Evolutionary conservation across 2,113 vertebrate species (phyloP), one percentile per base, ranked within the genome.

Genomic region (Salvator merianae): DNA sequence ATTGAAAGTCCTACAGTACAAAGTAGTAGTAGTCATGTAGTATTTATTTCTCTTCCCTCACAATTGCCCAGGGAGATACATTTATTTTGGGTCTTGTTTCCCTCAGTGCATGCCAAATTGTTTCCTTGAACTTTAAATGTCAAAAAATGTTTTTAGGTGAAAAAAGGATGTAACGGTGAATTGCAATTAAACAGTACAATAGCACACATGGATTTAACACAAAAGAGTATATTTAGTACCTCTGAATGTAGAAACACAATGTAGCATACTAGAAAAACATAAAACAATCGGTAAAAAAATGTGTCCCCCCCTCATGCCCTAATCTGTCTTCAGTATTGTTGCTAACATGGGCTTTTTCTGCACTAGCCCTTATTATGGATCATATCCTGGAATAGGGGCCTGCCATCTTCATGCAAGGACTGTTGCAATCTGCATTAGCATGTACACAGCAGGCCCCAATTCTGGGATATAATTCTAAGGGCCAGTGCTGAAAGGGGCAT

Each of bases 121-220:
- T 50, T 34, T 83, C 66, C 75, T 80, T 82, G 86, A 91, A 79
- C 82, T 93, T 93, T 92, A 91, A 93, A 93, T 88, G 83, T 81
- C 88, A 93, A 86, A 89, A n/a, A 91, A 59, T 79, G 71, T 53
- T 68, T 72, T 75, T 82, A 83, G 20, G 28, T 9, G 24, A 28
- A 13, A 20, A 5, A 12, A 38, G 55, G 70, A 4, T 36, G 82
- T 83, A 84, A 22, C 78, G 84, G 74, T 55, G 84, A 88, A 80
- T 53, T 84, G 71, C 80, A 72, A 69, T 85, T 28, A 85, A 50
- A 30, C 30, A n/a, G 0, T 66, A 38, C 32, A 40, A 83, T 36
- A 72, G 13, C 22, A 24, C 55, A 68, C 80, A 86, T 86, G 82
- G 68, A 78, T 84, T 55, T 84, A 80, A 84, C 6, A 6, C 38